Percentiles rank a stretch among this genome's conserved stretches.
Evolutionary conservation across 2,888 invertebrate species (phyloP).

Genomic region (Yponomeuta malinellus): DNA sequence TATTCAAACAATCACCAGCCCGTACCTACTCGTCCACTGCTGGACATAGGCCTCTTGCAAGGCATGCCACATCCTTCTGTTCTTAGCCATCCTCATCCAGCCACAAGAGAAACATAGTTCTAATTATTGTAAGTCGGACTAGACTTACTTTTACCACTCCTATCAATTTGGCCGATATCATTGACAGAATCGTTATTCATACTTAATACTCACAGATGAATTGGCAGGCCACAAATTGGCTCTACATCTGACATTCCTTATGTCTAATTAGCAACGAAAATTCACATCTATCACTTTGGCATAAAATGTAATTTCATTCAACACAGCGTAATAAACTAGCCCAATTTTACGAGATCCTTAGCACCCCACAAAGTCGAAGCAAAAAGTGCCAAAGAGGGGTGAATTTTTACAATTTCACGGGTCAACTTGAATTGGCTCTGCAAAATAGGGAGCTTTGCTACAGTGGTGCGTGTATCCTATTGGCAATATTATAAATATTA

Average conservation of each 20-base stretch:
- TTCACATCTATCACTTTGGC: not conserved
- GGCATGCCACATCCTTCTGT: too few species aligned
- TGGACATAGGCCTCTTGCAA: too few species aligned
- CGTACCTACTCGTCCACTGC: too few species aligned
- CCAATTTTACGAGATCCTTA: not conserved
- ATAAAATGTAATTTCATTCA: not conserved
- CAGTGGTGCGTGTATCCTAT: not conserved
- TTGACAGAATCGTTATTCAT: conserved; percentile 40
- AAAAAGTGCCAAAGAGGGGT: not conserved
- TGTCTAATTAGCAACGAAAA: not conserved
- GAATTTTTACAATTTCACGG: not conserved
- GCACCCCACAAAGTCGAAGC: not conserved
- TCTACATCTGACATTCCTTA: conserved; percentile 26
- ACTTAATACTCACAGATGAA: conserved; percentile 57
- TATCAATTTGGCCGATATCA: conserved; percentile 36
- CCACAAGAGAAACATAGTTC: too few species aligned
- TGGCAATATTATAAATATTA: conserved; percentile 15
- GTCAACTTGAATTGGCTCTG: not conserved
- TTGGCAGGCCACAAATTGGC: conserved; percentile 59
- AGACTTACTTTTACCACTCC: not conserved
- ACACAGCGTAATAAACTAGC: not conserved
- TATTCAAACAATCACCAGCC: too few species aligned
- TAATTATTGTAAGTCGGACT: not conserved
- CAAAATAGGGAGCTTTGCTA: conserved; percentile 13
- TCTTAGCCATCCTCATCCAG: too few species aligned